Percentiles rank a stretch among this genome's conserved stretches.
Evolutionary conservation across 2,888 invertebrate genomes (phyloP).

Genomic region (Drosophila nigricruria): DNA sequence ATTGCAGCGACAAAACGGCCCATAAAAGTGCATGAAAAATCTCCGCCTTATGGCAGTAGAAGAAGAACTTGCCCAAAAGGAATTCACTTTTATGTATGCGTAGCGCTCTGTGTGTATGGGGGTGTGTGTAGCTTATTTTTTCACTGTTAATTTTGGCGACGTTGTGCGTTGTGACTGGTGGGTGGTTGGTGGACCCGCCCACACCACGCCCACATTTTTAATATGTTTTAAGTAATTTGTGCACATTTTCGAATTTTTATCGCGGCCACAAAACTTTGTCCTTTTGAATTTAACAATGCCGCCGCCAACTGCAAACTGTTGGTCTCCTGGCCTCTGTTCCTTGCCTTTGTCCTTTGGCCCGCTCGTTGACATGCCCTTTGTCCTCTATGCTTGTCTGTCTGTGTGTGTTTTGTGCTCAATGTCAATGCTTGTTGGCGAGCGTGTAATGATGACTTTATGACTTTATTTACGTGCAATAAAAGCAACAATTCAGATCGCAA

Average conservation of each 20-base stretch:
- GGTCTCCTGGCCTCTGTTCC: constrained; percentile 20
- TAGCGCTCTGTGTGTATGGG: not conserved
- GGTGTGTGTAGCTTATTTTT: constrained; percentile 25
- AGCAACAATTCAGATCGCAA: constrained; percentile 48
- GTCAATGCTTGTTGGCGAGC: constrained; percentile 61
- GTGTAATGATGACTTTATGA: constrained; percentile 78
- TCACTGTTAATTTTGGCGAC: constrained; percentile 64
- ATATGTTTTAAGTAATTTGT: constrained; percentile 76
- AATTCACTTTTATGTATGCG: constrained; percentile 29
- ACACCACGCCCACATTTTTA: constrained; percentile 45
- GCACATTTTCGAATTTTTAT: constrained; percentile 74
- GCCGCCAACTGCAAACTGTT: constrained; percentile 36
- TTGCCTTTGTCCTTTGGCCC: not conserved
- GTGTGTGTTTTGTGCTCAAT: constrained; percentile 11
- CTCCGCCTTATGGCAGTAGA: constrained; percentile 5
- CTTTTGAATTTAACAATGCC: constrained; percentile 56
- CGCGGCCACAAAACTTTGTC: constrained; percentile 73
- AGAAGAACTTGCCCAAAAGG: constrained; percentile 23
- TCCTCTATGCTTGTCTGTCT: not conserved
- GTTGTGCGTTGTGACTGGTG: constrained; percentile 27
- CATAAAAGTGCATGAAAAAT: constrained; percentile 44
- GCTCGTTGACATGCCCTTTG: constrained; percentile 9
- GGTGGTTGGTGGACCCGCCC: not conserved
- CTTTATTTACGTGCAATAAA: constrained; percentile 78
- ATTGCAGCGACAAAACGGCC: constrained; percentile 38